Evolutionary conservation across 1,140 invertebrate genomes (phyloP), one percentile per base, ranked within the genome.

Genomic region (Trichomalopsis sarcophagae): DNA sequence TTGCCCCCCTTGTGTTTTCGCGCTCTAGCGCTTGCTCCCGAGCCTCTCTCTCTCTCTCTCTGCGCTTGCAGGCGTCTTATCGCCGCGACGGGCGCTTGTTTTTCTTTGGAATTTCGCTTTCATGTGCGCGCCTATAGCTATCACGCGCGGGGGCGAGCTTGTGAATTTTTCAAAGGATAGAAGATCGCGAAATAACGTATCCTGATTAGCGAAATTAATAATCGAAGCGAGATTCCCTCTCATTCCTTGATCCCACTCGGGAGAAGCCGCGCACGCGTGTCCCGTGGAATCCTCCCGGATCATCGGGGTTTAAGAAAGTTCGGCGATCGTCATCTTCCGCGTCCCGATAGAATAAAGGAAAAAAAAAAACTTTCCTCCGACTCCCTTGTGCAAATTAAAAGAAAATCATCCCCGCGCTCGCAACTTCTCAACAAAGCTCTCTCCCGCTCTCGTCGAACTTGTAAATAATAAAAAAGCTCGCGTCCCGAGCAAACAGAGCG

Each of bases 91-190:
- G 21, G 17, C 21, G 55, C 40, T 78, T 78, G 40, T 78, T 78
- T 77, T 78, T 76, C 40, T 78, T 78, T 62, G n/a, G 76, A 78
- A 55, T 27, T 78, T 78, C 27, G 55, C 55, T 62, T 71, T 30
- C 27, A 11, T 71, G 9, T 33, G 2, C 13, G 5, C 21, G n/a
- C 13, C 6, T 30, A 2, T 71, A 2, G 10, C 7, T 27, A 0
- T 4, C 7, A 33, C 33, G 7, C 0, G 73, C 10, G 30, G 27
- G 27, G 6, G n/a, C 27, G 47, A 1, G 47, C 9, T 13, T 17
- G 47, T 50, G 47, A 50, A 50, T 50, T 50, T 50, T 50, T 50
- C 47, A 50, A 50, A 9, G 14, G 47, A 13, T 9, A 2, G 33
- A n/a, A n/a, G 33, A 33, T 40, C 40, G 40, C 40, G 40, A 40